Conservation (phyloP, 2,888 invertebrate genomes). For the Chymomyza procnemis region DNA sequence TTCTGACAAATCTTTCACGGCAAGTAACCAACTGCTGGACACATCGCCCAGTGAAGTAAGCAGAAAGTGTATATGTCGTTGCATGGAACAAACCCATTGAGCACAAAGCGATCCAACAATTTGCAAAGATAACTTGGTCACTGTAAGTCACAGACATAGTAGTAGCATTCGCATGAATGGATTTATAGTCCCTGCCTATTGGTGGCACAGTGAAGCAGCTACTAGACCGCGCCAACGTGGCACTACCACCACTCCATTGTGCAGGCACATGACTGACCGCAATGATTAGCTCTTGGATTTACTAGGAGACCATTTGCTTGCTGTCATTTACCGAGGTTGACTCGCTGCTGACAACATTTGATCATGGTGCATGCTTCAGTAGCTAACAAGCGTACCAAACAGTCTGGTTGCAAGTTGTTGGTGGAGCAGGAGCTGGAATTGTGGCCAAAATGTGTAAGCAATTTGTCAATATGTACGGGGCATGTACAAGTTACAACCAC, state of each 20-base stretch:
- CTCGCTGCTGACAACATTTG: slow-evolving; percentile 45
- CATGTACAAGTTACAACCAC: too few species aligned
- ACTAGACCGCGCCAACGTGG: background rate
- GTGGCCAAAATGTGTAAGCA: slow-evolving; percentile 68
- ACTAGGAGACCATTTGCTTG: background rate
- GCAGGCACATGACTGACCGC: background rate
- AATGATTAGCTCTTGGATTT: background rate
- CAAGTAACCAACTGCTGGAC: background rate
- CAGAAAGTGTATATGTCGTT: background rate
- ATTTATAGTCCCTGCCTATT: background rate
- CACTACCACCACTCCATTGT: background rate
- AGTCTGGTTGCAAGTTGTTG: background rate
- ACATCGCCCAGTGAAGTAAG: background rate
- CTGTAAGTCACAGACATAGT: background rate
- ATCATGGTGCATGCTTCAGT: slow-evolving; percentile 61
- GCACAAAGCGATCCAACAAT: background rate
- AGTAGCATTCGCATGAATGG: background rate
- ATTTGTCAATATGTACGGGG: slow-evolving; percentile 53
- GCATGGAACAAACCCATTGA: background rate
- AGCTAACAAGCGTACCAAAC: slow-evolving; percentile 39
- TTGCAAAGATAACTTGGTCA: background rate
- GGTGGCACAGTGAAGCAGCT: background rate
- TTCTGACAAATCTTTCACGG: too few species aligned
- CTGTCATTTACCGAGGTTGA: background rate
- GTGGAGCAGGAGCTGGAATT: slow-evolving; percentile 30